Evolutionary conservation across 2,797 vertebrate species (phyloP).

Genomic region (Tympanoctomys barrerae): DNA sequence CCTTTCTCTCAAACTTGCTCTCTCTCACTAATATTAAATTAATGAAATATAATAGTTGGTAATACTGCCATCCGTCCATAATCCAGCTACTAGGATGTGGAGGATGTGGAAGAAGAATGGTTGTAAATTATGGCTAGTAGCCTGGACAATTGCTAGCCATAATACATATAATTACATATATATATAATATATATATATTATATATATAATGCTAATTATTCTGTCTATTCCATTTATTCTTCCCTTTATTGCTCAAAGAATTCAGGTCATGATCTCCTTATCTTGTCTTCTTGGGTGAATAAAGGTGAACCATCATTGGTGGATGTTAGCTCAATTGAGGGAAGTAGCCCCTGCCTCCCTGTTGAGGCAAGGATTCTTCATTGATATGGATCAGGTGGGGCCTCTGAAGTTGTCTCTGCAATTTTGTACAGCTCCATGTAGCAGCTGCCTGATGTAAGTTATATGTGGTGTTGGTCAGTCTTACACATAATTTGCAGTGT

Average conservation of each 20-base stretch:
- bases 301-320: fast-evolving
- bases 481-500: constrained; percentile 73
- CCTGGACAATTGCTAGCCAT: not conserved
- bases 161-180: not conserved
- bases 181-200: not conserved
- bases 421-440: not conserved
- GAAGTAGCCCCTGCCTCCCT: not conserved
- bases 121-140: not conserved
- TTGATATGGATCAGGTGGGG: not conserved
- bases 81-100: not conserved
- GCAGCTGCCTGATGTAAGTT: constrained; percentile 67
- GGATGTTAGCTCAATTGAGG: not conserved
- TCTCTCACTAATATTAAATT: not conserved
- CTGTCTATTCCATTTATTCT: not conserved
- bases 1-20: too few species aligned
- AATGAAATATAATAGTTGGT: not conserved
- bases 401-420: constrained; percentile 47
- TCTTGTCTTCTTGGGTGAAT: not conserved
- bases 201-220: too few species aligned
- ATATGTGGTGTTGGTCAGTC: constrained; percentile 49
- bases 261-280: not conserved
- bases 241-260: not conserved
- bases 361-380: not conserved
- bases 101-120: too few species aligned
- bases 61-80: not conserved